A percentile compares a stretch with the other conserved stretches of the same genome.
phyloP scores from a whole-genome alignment of 35 echinoderm and acorn worm species.

The Ophioderma brevispina region DNA sequence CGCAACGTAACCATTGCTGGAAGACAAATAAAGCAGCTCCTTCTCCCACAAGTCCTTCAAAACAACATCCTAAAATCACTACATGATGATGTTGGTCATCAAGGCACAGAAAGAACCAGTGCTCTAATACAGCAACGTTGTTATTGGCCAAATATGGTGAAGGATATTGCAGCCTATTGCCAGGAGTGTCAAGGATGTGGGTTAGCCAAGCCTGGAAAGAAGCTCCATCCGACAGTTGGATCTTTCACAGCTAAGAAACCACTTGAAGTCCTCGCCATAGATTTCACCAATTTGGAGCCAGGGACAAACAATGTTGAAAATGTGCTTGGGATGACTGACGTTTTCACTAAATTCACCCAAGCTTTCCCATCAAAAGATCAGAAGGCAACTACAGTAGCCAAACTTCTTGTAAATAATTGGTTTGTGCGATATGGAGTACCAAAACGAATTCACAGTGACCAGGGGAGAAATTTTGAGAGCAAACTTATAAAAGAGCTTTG shows the following conservation, averaged over 20 bases:
- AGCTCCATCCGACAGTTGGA: constrained; percentile 33
- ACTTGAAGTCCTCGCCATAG: constrained; percentile 63
- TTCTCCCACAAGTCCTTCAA: background rate
- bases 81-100: constrained; percentile 43
- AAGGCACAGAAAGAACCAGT: constrained; percentile 13
- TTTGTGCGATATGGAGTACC: constrained; percentile 69
- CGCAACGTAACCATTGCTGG: background rate
- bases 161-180: constrained; percentile 18
- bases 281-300: constrained; percentile 57
- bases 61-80: background rate
- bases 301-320: constrained; percentile 42
- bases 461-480: constrained; percentile 74
- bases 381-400: constrained; percentile 49
- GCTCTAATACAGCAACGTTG: constrained; percentile 3
- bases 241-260: constrained; percentile 57
- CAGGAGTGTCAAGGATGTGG: constrained; percentile 30
- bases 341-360: constrained; percentile 75
- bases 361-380: constrained; percentile 64
- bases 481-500: constrained; percentile 48
- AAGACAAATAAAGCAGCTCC: background rate
- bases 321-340: constrained; percentile 67
- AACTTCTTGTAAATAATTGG: constrained; percentile 43
- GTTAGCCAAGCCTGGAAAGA: constrained; percentile 52
- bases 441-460: constrained; percentile 56
- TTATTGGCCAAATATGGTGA: constrained; percentile 62